phyloP scores from a whole-genome alignment of 2,888 invertebrate genomes.

The Anthophora plumipes region DNA sequence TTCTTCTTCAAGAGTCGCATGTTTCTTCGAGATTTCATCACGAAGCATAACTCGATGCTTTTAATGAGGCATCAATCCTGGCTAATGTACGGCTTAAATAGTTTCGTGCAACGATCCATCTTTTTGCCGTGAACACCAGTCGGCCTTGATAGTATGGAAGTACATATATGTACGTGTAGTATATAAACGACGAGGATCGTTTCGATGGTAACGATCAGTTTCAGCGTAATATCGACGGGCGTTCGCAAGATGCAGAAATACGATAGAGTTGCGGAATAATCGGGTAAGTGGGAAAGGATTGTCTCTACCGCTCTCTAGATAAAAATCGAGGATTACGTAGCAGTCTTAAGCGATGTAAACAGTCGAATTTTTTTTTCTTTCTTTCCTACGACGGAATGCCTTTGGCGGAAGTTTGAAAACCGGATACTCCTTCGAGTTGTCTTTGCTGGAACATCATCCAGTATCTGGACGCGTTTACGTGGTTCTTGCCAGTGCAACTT shows the following conservation, averaged over 20 bases:
- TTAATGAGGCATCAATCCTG: slow-evolving; percentile 71
- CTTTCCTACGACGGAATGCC: neutral
- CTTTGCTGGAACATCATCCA: slow-evolving; percentile 30
- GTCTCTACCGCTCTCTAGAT: neutral
- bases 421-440: slow-evolving; percentile 16
- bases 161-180: too few species aligned
- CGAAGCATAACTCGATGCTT: slow-evolving; percentile 62
- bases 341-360: neutral
- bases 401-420: slow-evolving; percentile 25
- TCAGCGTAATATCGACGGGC: neutral
- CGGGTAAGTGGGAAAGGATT: neutral
- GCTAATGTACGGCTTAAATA: slow-evolving; percentile 72
- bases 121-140: slow-evolving; percentile 57
- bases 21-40: slow-evolving; percentile 40
- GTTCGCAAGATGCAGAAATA: too few species aligned
- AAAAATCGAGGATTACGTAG: neutral
- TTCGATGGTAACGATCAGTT: slow-evolving; percentile 28
- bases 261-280: neutral
- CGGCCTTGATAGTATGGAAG: slow-evolving; percentile 43
- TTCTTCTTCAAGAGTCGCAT: neutral
- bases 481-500: slow-evolving; percentile 57
- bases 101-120: slow-evolving; percentile 60
- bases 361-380: neutral
- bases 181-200: slow-evolving; percentile 39
- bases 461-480: slow-evolving; percentile 24